Percentiles rank a stretch among this genome's conserved stretches.
These are phyloP conservation scores for Streptopelia turtur DNA, from an alignment of 2,797 vertebrate genomes.

Conservation along the genomic window DNA sequence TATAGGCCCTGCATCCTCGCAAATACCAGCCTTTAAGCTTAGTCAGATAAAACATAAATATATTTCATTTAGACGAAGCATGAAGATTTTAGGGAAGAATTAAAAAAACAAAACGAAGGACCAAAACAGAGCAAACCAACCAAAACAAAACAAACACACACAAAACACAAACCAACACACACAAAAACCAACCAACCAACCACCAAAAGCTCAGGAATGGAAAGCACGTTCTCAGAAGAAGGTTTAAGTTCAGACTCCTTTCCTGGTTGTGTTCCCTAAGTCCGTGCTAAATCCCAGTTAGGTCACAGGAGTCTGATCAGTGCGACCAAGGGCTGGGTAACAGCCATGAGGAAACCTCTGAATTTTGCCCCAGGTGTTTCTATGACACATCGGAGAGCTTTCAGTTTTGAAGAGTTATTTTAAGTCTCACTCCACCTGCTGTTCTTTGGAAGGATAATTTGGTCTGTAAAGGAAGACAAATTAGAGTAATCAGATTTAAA, in stretches of 20 bases:
- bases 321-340: not conserved
- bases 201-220: not conserved
- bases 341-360: not conserved
- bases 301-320: not conserved
- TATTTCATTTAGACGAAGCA: not conserved
- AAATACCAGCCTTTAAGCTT: not conserved
- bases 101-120: not conserved
- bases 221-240: not conserved
- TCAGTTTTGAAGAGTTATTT: not conserved
- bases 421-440: not conserved
- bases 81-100: not conserved
- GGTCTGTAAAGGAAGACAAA: not conserved
- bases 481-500: not conserved
- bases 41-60: not conserved
- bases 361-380: not conserved
- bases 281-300: not conserved
- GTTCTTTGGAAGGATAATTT: not conserved
- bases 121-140: not conserved
- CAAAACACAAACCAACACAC: too few relatives aligned
- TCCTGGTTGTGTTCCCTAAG: not conserved
- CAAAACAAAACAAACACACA: too few relatives aligned
- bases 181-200: too few relatives aligned
- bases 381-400: not conserved
- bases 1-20: not conserved
- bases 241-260: not conserved